Base-by-base conservation (phyloP, 2,888 invertebrate species). In the Heliconius ethilla region DNA sequence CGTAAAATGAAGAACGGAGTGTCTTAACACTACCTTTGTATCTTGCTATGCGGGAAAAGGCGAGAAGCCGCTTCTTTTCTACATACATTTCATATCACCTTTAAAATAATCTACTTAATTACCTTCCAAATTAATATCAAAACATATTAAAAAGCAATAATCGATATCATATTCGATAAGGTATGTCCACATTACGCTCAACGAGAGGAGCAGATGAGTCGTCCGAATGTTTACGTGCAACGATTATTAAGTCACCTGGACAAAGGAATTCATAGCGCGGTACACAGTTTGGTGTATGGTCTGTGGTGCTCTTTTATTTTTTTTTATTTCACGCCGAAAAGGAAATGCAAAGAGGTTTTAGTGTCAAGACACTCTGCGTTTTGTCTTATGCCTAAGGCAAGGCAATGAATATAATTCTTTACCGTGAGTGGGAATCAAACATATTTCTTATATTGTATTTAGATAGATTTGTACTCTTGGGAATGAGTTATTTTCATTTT, bases 171-270 rank as follows among this genome's bases (percentile, higher is more conserved):
- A 29, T 22, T 25, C 27, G 55, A 69, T 59, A 72, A 59, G 59
- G 15, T 2, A 11, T 37, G 33, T 72, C 72, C 72, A 33, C 33
- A 37, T 72, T 72, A 72, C 6, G 7, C 1, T 1, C 59, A 37
- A 18, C 72, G 25, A 27, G n/a, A 40, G 65, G 25, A 63, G 63
- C 77, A 73, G 77, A 77, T 73, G 73, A 73, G 76, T 45, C 55
- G 75, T 59, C 73, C 40, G 27, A 75, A 66, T 70, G 72, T 33
- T n/a, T 59, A 67, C 78, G 72, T 62, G 76, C 33, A 69, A 22
- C 45, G 80, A 78, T 73, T 76, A 65, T 29, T 74, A 78, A 80
- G 69, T 74, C 63, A 62, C 40, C 40, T 75, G 76, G 72, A 80
- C 80, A 78, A 80, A 78, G 78, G 73, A 74, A 78, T 78, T 51